phyloP scores from a whole-genome alignment of 2,113 vertebrate genomes.

The Megaceryle maxima region DNA sequence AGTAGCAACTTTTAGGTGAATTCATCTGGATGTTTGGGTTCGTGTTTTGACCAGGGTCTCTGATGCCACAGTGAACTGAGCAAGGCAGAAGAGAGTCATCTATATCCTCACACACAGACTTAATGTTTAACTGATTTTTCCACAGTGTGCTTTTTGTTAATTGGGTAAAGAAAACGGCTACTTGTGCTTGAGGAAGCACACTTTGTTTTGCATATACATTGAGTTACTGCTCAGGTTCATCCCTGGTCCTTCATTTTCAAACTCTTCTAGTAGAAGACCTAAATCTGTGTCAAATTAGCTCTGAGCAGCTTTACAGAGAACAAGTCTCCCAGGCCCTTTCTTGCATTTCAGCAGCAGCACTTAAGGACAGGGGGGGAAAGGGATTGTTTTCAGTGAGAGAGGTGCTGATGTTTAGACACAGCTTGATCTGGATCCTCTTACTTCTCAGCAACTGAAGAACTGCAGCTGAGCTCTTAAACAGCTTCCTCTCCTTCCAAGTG shows the following conservation, averaged over 20 bases:
- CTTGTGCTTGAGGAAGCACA: not conserved
- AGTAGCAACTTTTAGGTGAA: not conserved
- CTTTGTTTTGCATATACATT: not conserved
- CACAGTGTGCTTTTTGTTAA: not conserved
- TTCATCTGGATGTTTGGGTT: not conserved
- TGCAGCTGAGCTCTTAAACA: not conserved
- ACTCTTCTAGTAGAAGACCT: not conserved
- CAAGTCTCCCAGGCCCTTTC: not conserved
- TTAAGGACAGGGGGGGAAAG: not conserved
- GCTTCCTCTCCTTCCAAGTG: not conserved
- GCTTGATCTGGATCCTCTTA: not conserved
- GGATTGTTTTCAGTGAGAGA: not conserved
- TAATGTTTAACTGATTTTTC: not conserved
- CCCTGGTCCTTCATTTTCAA: not conserved
- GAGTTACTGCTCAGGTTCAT: not conserved
- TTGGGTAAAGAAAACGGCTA: not conserved
- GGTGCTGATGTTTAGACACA: not conserved
- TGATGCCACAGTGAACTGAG: not conserved
- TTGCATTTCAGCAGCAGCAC: not conserved
- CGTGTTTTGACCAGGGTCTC: not conserved
- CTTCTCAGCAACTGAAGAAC: not conserved
- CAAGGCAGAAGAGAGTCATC: not conserved
- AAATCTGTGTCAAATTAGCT: not conserved
- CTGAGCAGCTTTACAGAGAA: not conserved
- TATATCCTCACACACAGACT: accelerated